A percentile compares a stretch with the other conserved stretches of the same genome.
Evolutionary conservation across 2,797 vertebrate genomes (phyloP).

Genomic region (Urophycis tenuis): DNA sequence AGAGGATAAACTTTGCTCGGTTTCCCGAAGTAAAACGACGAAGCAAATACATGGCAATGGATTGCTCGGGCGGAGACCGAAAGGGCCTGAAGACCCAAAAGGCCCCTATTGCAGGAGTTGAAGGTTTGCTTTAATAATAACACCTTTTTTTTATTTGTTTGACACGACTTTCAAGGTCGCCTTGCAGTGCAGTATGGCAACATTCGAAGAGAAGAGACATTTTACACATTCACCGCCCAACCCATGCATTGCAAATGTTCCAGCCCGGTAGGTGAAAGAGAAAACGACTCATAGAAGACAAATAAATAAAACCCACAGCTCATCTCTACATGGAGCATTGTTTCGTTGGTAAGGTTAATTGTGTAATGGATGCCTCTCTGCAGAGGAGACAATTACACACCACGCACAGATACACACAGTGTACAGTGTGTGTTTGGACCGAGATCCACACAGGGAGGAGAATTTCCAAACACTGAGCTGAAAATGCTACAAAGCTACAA

Average conservation of each 20-base stretch:
- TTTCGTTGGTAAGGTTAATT: not conserved
- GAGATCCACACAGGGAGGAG: not conserved
- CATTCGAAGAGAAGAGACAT: not conserved
- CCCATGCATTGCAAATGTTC: not conserved
- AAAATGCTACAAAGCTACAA: not conserved
- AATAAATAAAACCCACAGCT: not conserved
- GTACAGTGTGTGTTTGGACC: too few species aligned
- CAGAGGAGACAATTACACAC: conserved; percentile 1
- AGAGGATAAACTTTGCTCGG: not conserved
- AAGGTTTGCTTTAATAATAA: not conserved
- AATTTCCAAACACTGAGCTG: not conserved
- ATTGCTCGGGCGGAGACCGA: not conserved
- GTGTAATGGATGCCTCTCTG: not conserved
- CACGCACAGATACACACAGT: not conserved
- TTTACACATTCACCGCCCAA: not conserved
- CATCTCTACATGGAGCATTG: not conserved
- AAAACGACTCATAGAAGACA: not conserved
- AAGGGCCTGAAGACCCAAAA: not conserved
- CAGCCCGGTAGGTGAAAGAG: not conserved
- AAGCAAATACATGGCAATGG: not conserved
- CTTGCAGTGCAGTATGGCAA: not conserved
- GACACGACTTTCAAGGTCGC: not conserved
- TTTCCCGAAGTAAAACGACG: not conserved
- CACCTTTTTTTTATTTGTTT: not conserved
- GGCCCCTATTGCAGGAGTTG: not conserved